Evolutionary conservation across 64 coral and sea anemone genomes (phyloP), one percentile per base, ranked within the genome.

Genomic region (Stichodactyla mertensii): DNA sequence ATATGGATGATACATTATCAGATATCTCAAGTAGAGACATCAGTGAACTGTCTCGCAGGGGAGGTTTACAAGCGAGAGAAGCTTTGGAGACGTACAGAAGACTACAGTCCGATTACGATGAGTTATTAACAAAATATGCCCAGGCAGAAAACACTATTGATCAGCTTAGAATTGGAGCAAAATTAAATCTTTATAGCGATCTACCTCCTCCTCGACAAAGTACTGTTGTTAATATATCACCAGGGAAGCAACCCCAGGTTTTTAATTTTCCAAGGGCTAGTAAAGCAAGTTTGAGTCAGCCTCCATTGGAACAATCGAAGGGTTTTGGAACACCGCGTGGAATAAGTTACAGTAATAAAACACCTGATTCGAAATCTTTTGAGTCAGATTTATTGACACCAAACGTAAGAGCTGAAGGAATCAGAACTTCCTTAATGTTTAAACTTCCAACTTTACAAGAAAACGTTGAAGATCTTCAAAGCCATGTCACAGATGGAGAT

Each of bases 101-200:
- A 61, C 67, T 96, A 57, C 94, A 96, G 22, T 91, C 88, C n/a
- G 94, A 96, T 27, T 96, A 96, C 71, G 94, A 96, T 69, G 86
- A 97, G 11, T 83, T 97, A 10, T 88, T 97, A 7, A 90, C 91
- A 22, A 97, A 97, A 66, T 93, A 90, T 85, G 94, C 94, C 1
- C 94, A 97, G 74, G 94, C 94, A 55, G 94, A 97, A 88, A 97
- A 97, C 55, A 97, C 94, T 4, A 97, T 97, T 51, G 94, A 97
- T 88, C 94, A 97, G 82, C 88, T 97, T 61, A 81, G 91, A 78
- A 97, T 97, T 85, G 94, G 94, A 86, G 94, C 94, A 23, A 92
- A 92, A 79, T 86, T 97, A 27, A 97, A 97, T 84, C 92, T 97
- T 57, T 97, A 97, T 70, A 97, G 94, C 61, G 94, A 97, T 86